Conservation (phyloP, 2,888 invertebrate genomes). For the Cerceris ruficornis region DNA sequence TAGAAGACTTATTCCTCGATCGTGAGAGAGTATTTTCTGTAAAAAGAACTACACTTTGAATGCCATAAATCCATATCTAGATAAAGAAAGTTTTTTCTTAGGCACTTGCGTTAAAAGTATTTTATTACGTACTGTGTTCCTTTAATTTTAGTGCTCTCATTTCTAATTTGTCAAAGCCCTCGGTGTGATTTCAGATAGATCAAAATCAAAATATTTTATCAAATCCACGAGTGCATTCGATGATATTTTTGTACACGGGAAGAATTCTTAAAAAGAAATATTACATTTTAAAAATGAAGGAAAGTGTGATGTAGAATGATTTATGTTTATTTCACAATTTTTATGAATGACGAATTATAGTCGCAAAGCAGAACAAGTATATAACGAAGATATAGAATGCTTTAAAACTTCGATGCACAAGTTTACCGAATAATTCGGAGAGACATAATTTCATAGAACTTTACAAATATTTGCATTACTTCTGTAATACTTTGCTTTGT, state of each 20-base stretch:
- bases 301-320: no score
- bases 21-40: constrained; percentile 23
- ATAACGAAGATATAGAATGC: not conserved
- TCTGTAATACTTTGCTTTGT: no score
- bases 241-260: not conserved
- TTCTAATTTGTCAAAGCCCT: constrained; percentile 11
- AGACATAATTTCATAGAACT: not conserved
- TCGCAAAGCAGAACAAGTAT: not conserved
- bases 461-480: not conserved
- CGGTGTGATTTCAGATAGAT: not conserved
- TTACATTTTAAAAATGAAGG: not conserved
- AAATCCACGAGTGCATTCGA: not conserved
- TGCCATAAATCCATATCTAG: constrained; percentile 12
- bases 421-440: not conserved
- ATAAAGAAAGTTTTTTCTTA: not conserved
- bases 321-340: no score
- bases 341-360: not conserved
- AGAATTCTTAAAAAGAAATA: not conserved
- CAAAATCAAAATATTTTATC: not conserved
- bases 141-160: constrained; percentile 19
- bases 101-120: not conserved
- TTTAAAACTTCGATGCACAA: not conserved
- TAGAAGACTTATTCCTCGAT: constrained; percentile 5
- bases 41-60: constrained; percentile 20
- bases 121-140: constrained; percentile 32